Percentiles rank a stretch among this genome's conserved stretches.
These are phyloP conservation scores for Lasioglossum albipes DNA, from an alignment of 1,140 invertebrate genomes.

Conservation along the genomic window DNA sequence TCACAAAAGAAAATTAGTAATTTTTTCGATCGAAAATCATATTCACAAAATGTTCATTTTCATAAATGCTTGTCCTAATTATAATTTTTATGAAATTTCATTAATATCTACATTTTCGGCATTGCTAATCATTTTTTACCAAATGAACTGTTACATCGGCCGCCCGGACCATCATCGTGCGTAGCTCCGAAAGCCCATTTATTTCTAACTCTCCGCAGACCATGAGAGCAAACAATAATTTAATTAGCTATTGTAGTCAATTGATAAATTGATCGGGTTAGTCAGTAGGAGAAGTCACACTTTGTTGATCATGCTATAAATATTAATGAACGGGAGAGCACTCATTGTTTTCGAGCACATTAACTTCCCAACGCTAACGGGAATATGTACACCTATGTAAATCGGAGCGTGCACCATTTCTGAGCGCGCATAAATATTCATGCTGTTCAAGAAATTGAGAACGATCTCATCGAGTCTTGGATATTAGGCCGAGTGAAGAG, in stretches of 20 bases:
- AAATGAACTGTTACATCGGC: too few species aligned
- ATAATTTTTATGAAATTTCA: too few species aligned
- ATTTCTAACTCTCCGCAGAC: not conserved
- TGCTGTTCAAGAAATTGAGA: slow-evolving; percentile 53
- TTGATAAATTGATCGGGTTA: not conserved
- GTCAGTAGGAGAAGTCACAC: not conserved
- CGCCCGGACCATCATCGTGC: too few species aligned
- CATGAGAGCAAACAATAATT: not conserved
- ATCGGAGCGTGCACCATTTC: not conserved
- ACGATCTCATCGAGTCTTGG: slow-evolving; percentile 11
- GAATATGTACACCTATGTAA: not conserved
- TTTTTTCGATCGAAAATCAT: too few species aligned
- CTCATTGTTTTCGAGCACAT: not conserved
- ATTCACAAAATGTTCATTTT: too few species aligned
- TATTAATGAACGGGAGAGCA: not conserved
- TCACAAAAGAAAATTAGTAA: too few species aligned
- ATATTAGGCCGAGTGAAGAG: not conserved
- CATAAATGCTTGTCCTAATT: too few species aligned
- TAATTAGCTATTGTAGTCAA: not conserved
- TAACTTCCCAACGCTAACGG: not conserved
- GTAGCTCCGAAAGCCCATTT: too few species aligned
- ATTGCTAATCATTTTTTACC: too few species aligned
- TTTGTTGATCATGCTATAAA: not conserved
- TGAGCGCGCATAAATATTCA: slow-evolving; percentile 48
- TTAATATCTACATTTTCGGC: too few species aligned